A percentile compares a stretch with the other conserved stretches of the same genome.
These are phyloP conservation scores for Protobothrops flavoviridis DNA, from an alignment of 2,113 vertebrate species.

Conservation along the genomic window DNA sequence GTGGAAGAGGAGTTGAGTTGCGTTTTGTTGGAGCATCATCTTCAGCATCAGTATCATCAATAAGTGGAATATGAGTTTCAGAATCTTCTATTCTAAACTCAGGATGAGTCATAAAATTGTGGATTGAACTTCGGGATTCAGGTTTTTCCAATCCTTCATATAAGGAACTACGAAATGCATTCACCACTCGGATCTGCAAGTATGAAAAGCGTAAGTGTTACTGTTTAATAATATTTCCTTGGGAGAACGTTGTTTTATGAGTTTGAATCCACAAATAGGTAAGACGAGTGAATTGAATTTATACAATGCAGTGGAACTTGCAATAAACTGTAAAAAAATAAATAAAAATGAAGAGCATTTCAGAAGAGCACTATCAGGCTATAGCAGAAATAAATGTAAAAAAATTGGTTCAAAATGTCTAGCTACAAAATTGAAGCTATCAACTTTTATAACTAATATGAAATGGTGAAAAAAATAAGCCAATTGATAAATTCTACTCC, in stretches of 20 bases:
- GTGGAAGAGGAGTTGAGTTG: conserved; percentile 82
- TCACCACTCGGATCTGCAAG: conserved; percentile 99
- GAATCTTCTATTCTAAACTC: conserved; percentile 99
- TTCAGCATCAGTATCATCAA: conserved; percentile 97
- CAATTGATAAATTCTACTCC: conserved; percentile 48
- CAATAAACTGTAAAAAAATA: conserved; percentile 81
- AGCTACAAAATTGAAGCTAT: conserved; percentile 61
- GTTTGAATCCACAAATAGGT: conserved; percentile 81
- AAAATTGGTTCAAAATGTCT: conserved; percentile 65
- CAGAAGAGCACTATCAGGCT: conserved; percentile 73
- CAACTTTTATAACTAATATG: conserved; percentile 46
- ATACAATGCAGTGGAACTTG: conserved; percentile 81
- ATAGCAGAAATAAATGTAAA: conserved; percentile 63
- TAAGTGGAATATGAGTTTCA: conserved; percentile 98
- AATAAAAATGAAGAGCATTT: conserved; percentile 71
- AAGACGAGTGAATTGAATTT: conserved; percentile 78
- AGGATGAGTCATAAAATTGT: conserved; percentile 99
- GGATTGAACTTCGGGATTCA: conserved; percentile 95
- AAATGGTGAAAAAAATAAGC: conserved; percentile 50
- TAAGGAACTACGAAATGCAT: conserved; percentile 99
- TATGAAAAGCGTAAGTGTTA: conserved; percentile 57
- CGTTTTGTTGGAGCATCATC: conserved; percentile 97
- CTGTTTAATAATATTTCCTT: conserved; percentile 10
- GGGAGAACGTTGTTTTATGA: conserved; percentile 72
- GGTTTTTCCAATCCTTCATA: conserved; percentile 98